phyloP scores from a whole-genome alignment of 1,140 invertebrate species.

The Conopomorpha cramerella region DNA sequence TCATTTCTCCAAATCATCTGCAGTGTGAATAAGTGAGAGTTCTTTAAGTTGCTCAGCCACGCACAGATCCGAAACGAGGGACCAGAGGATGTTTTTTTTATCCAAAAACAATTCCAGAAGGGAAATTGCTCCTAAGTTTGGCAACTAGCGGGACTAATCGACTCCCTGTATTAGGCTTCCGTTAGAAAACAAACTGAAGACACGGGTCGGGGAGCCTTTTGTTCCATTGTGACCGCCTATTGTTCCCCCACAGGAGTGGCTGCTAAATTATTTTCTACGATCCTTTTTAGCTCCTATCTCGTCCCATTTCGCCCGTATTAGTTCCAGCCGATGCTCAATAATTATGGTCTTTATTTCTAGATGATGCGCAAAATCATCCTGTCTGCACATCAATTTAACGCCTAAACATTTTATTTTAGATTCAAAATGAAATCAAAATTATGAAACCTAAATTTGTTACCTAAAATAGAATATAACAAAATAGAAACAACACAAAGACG shows the following conservation, averaged over 20 bases:
- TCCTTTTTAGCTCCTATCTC: conserved; percentile 44
- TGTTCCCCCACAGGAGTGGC: conserved; percentile 38
- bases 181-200: conserved; percentile 37
- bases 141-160: conserved; percentile 33
- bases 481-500: too few relatives aligned
- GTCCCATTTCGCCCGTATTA: conserved; percentile 54
- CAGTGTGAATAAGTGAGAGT: too few relatives aligned
- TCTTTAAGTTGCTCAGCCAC: too few relatives aligned
- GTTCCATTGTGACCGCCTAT: conserved; percentile 44
- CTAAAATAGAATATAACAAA: too few relatives aligned
- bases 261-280: conserved; percentile 37
- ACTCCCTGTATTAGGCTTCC: conserved; percentile 40
- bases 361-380: conserved; percentile 53
- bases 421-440: too few relatives aligned
- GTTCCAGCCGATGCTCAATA: conserved; percentile 54
- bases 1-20: too few relatives aligned
- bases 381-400: conserved; percentile 47
- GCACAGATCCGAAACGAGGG: too few relatives aligned
- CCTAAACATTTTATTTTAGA: conserved; percentile 30
- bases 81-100: too few relatives aligned
- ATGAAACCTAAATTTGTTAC: too few relatives aligned
- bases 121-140: conserved; percentile 25
- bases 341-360: conserved; percentile 52
- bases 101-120: conserved; percentile 7
- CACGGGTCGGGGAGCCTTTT: conserved; percentile 30